Percentiles rank a stretch among this genome's conserved stretches.
These are phyloP conservation scores for Andrena dorsata DNA, from an alignment of 2,888 invertebrate species.

Conservation along the genomic window DNA sequence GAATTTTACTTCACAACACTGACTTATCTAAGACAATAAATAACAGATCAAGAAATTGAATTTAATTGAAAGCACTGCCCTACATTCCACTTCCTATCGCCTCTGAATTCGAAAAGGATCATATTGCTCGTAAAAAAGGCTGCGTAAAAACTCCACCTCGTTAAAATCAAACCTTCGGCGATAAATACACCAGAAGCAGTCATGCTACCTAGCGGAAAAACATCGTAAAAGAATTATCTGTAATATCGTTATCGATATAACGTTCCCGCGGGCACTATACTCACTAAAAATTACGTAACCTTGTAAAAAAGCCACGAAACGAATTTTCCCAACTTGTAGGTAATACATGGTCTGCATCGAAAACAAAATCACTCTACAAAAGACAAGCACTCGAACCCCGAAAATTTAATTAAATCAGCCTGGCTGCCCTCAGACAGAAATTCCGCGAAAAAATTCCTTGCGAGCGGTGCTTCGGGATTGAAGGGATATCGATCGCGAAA, in stretches of 20 bases:
- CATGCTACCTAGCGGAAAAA: not conserved
- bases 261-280: too few species aligned
- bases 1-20: not conserved
- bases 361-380: too few species aligned
- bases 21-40: not conserved
- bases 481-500: not conserved
- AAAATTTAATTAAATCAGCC: too few species aligned
- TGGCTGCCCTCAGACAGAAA: too few species aligned
- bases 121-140: constrained; percentile 10
- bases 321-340: too few species aligned
- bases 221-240: constrained; percentile 7
- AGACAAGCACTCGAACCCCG: too few species aligned
- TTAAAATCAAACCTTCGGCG: constrained; percentile 1
- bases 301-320: too few species aligned
- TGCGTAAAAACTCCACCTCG: not conserved
- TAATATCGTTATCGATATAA: not conserved
- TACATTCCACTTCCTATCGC: not conserved
- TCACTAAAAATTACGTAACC: too few species aligned
- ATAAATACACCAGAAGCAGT: not conserved
- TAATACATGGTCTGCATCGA: too few species aligned
- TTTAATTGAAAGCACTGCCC: not conserved
- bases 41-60: not conserved
- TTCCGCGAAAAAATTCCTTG: too few species aligned
- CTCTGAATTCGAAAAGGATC: not conserved
- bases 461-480: too few species aligned